Base-by-base conservation (phyloP, 2,888 invertebrate genomes). In the Tenthredo distinguenda region DNA sequence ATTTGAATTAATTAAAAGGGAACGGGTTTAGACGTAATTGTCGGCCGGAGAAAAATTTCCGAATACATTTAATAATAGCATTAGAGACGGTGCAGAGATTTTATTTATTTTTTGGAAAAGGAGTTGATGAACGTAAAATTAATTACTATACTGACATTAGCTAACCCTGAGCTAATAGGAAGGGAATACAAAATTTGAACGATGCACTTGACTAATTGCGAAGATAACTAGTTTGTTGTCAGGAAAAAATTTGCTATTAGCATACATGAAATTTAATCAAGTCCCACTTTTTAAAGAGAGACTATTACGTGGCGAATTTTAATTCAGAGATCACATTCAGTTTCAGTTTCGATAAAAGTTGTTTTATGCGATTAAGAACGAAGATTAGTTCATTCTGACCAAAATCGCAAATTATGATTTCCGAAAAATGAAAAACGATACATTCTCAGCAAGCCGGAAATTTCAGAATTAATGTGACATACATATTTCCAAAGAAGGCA, bases 211-310 rank as follows among this genome's bases (percentile, higher is more conserved):
- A 43, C 47, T 76, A 47, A 76, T 43, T 76, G 47, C 31, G 43
- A 47, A 21, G 4, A n/a, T 77, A 18, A 31, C 7, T 50, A 50
- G 31, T 50, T 26, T 0, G n/a, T 26, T 18, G 50, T 15, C 31
- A 4, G 15, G 5, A 50, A 55, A 31, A 50, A 55, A 31, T 21
- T 0, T 50, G 76, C 50, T 50, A 55, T 55, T 47, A 55, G 6
- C 50, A 50, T 50, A 50, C 31, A 47, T n/a, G 50, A 50, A 77
- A 77, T 77, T 31, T 3, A 18, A 77, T 77, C 77, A 18, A 50
- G 77, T 31, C 1, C 18, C 34, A 47, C 26, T 77, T 77, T 77
- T 55, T 5, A 31, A 31, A 26, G 15, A 34, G 9, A 18, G 31
- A 34, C 10, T 77, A 31, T 55, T 43, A 76, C 21, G 76, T 47